phyloP scores from a whole-genome alignment of 2,797 vertebrate species.

The Kryptolebias ocellatus region DNA sequence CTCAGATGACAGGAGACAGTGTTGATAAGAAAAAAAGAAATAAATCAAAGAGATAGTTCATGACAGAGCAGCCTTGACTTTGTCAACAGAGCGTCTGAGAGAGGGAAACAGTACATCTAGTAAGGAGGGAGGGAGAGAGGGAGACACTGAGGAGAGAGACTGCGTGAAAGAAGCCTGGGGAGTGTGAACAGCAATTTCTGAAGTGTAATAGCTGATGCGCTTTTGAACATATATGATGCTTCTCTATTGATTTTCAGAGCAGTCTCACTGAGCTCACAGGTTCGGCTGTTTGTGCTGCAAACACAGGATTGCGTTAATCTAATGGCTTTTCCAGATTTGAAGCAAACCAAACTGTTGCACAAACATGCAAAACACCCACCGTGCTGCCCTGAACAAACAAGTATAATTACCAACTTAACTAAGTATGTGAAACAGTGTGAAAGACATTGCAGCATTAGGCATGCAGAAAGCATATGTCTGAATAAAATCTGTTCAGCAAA shows the following conservation, averaged over 20 bases:
- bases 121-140: slow-evolving; percentile 27
- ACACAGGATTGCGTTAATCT: slow-evolving; percentile 8
- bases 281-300: slow-evolving; percentile 8
- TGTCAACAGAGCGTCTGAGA: slow-evolving; percentile 71
- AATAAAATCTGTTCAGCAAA: not conserved
- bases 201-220: slow-evolving; percentile 58
- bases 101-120: slow-evolving; percentile 31
- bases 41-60: slow-evolving; percentile 77
- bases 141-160: slow-evolving; percentile 52
- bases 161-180: slow-evolving; percentile 47
- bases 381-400: slow-evolving; percentile 38
- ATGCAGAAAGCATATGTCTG: slow-evolving; percentile 1
- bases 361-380: slow-evolving; percentile 24
- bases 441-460: slow-evolving; percentile 19
- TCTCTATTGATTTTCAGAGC: slow-evolving; percentile 9
- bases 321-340: slow-evolving; percentile 3
- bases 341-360: slow-evolving; percentile 16
- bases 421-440: slow-evolving; percentile 16
- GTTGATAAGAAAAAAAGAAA: slow-evolving; percentile 74
- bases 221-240: slow-evolving; percentile 50
- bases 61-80: slow-evolving; percentile 79
- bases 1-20: slow-evolving; percentile 58
- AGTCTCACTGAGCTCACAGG: slow-evolving; percentile 1
- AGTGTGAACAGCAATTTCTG: slow-evolving; percentile 62
- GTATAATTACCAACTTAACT: slow-evolving; percentile 39